Evolutionary conservation across 2,113 vertebrate genomes (phyloP).

Genomic region (Varanus komodoensis): DNA sequence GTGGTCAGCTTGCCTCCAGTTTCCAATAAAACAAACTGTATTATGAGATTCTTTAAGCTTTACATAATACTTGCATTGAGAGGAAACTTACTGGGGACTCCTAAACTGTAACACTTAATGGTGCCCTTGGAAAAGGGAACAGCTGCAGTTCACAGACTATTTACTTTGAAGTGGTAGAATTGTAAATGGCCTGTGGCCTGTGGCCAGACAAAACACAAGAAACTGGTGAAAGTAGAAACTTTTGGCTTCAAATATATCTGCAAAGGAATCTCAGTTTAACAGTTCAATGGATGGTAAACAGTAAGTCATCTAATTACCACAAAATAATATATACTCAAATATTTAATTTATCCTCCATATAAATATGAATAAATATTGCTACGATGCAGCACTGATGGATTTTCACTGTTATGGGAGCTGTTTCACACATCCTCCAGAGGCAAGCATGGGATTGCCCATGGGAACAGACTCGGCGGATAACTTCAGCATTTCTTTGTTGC

Average conservation of each 20-base stretch:
- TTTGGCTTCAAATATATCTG: fast-evolving
- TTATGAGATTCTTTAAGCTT: not conserved
- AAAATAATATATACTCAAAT: not conserved
- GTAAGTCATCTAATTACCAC: slow-evolving; percentile 38
- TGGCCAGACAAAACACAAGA: slow-evolving; percentile 4
- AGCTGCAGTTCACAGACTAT: slow-evolving; percentile 23
- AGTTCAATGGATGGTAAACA: slow-evolving; percentile 9
- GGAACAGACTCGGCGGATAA: not conserved
- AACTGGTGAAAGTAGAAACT: not conserved
- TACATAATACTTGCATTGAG: slow-evolving; percentile 12
- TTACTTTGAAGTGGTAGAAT: slow-evolving; percentile 16
- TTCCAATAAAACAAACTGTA: slow-evolving; percentile 3
- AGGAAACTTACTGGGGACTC: slow-evolving; percentile 5
- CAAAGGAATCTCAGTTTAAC: not conserved
- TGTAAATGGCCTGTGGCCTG: not conserved
- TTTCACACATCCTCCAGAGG: not conserved
- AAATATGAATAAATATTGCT: slow-evolving; percentile 21
- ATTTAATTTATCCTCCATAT: slow-evolving; percentile 45
- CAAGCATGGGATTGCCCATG: not conserved
- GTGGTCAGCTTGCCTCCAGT: not conserved
- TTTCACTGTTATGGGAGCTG: slow-evolving; percentile 29
- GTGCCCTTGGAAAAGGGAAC: not conserved
- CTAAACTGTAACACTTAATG: not conserved
- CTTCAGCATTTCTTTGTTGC: not conserved
- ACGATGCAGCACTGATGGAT: slow-evolving; percentile 43